Base-by-base conservation (phyloP, 2,113 vertebrate genomes). In the Tinamus guttatus region DNA sequence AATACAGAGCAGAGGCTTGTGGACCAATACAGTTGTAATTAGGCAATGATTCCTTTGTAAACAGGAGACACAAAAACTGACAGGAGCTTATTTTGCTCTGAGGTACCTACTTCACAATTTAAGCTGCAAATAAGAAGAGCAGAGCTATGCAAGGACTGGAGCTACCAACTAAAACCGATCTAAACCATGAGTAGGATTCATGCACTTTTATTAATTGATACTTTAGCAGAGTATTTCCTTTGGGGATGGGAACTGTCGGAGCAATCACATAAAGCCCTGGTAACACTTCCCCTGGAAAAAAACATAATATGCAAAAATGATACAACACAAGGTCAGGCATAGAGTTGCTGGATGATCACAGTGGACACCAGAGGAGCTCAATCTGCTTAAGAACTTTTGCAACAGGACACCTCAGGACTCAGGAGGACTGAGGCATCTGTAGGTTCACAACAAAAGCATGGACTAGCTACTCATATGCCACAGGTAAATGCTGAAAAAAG, bases 31-130 rank as follows among this genome's bases (percentile, higher is more conserved):
- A 94, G 79, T 69, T 96, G 63, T 96, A 98, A 98, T 98, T 97
- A 98, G 95, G 91, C 87, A 94, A 83, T 91, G 92, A 96, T 95
- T 96, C 95, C 93, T 97, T 96, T 95, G 94, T 96, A 97, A 98
- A 97, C 87, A 97, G 34, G 82, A 95, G 81, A 70, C 68, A 95
- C 70, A 88, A 91, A 94, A 94, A 92, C 85, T 95, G 90, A 94
- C 82, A 85, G 89, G 73, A 95, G 77, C n/a, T 95, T 96, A 93
- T 95, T 97, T 97, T 93, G 69, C 74, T 93, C 51, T 96, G 87
- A 95, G 87, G 47, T 87, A 81, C 84, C 74, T 77, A 59, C 54
- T 96, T 47, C 49, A 65, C 34, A 56, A 90, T 97, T 96, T 94
- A 87, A 90, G 52, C 56, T 91, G 58, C 93, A 94, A 92, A 94